Evolutionary conservation across 92 coral and sea anemone species (phyloP).

Genomic region (Parazoanthus swiftii): DNA sequence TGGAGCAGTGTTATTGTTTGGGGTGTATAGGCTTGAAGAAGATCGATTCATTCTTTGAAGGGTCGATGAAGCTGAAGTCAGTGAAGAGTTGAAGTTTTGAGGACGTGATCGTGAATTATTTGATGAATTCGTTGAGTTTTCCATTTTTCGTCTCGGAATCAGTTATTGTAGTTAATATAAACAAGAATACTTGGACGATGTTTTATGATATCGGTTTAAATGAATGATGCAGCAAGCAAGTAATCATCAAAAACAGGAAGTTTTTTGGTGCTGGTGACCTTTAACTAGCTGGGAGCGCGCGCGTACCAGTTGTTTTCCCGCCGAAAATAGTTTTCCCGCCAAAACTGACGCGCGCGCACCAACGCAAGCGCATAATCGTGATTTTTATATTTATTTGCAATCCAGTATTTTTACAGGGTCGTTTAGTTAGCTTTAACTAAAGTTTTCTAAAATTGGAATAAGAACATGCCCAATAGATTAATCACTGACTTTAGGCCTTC

Average conservation of each 20-base stretch:
- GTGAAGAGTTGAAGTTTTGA: constrained; percentile 5
- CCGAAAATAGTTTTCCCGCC: constrained; percentile 52
- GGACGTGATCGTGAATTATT: not conserved
- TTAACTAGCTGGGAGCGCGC: not conserved
- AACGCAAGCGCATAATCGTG: too few relatives aligned
- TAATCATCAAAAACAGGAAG: not conserved
- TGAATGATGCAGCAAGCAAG: not conserved
- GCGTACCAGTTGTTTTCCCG: constrained; percentile 19
- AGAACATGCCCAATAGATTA: too few relatives aligned
- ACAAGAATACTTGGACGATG: not conserved
- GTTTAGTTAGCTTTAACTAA: too few relatives aligned
- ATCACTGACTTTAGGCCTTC: too few relatives aligned
- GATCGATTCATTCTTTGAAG: not conserved
- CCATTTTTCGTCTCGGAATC: not conserved
- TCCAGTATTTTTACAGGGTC: too few relatives aligned
- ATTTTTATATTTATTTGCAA: too few relatives aligned
- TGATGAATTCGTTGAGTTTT: not conserved
- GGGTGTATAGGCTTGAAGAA: constrained; percentile 23
- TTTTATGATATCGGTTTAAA: not conserved
- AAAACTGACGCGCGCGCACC: not conserved
- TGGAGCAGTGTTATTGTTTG: constrained; percentile 8
- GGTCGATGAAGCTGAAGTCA: not conserved
- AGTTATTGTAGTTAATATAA: not conserved
- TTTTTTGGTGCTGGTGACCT: not conserved
- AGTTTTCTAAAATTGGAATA: too few relatives aligned